Percentiles rank a stretch among this genome's conserved stretches.
These are phyloP conservation scores for Siniperca undulata DNA, from an alignment of 2,797 vertebrate genomes.

Conservation along the genomic window DNA sequence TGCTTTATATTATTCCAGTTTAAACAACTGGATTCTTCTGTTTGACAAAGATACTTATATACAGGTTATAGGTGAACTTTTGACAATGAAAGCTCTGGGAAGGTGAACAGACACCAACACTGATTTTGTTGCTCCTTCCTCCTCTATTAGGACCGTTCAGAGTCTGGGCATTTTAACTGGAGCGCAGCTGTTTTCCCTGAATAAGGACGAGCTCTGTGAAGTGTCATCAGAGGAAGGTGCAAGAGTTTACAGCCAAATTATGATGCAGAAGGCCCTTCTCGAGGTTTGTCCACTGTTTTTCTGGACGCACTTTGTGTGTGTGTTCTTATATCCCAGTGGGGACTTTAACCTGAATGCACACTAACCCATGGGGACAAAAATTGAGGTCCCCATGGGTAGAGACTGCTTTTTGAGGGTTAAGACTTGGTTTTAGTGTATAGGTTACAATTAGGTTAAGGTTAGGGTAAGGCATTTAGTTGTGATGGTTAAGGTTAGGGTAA, in stretches of 20 bases:
- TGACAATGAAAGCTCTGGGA: background rate
- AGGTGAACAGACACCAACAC: background rate
- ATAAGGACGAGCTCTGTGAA: slow-evolving; percentile 79
- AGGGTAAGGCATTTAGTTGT: too few relatives aligned
- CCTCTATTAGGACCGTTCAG: slow-evolving; percentile 82
- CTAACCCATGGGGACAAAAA: too few relatives aligned
- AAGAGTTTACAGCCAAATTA: slow-evolving; percentile 89
- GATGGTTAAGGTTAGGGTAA: too few relatives aligned
- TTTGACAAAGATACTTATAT: background rate
- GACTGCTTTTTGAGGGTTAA: too few relatives aligned
- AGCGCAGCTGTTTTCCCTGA: slow-evolving; percentile 87
- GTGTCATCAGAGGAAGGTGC: slow-evolving; percentile 86
- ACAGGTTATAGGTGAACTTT: background rate
- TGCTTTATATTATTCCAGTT: background rate
- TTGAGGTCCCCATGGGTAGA: too few relatives aligned
- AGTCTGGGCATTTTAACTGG: slow-evolving; percentile 86
- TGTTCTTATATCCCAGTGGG: background rate
- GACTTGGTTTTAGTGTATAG: too few relatives aligned
- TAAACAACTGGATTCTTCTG: background rate
- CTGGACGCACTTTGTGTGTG: background rate
- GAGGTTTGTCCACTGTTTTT: slow-evolving; percentile 82
- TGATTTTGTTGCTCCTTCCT: slow-evolving; percentile 16
- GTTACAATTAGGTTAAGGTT: too few relatives aligned
- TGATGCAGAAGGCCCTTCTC: slow-evolving; percentile 86
- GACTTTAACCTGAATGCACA: too few relatives aligned